phyloP scores from a whole-genome alignment of 2,797 vertebrate genomes.

The Diplodus puntazzo region DNA sequence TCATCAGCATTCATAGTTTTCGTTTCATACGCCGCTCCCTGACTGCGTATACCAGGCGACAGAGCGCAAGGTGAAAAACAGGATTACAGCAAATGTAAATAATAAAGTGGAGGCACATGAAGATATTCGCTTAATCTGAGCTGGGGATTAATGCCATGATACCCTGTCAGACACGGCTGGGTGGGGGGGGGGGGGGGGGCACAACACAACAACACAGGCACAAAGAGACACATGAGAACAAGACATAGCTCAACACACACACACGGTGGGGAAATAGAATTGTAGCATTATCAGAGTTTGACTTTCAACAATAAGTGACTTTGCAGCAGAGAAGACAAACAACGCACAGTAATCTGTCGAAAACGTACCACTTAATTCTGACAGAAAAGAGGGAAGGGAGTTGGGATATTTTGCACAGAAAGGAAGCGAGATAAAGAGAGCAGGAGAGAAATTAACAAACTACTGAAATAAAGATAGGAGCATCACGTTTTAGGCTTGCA shows the following conservation, averaged over 20 bases:
- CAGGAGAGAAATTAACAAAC: conserved; percentile 27
- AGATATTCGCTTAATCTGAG: conserved; percentile 79
- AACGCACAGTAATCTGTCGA: conserved; percentile 46
- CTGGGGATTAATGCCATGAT: conserved; percentile 76
- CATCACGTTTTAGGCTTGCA: not conserved
- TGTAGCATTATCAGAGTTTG: conserved; percentile 52
- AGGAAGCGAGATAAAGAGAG: conserved; percentile 12
- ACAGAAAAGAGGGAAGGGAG: conserved; percentile 10
- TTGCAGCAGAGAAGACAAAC: conserved; percentile 47
- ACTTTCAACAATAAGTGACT: conserved; percentile 71
- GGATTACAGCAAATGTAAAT: conserved; percentile 82
- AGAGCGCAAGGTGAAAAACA: conserved; percentile 74
- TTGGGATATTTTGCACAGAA: not conserved
- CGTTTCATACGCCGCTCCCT: conserved; percentile 55
- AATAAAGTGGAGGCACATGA: conserved; percentile 73
- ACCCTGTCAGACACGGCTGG: conserved; percentile 68
- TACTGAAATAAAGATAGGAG: not conserved
- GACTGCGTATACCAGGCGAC: conserved; percentile 46
- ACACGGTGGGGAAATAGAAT: conserved; percentile 38
- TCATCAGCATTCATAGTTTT: conserved; percentile 69
- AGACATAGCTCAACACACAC: conserved; percentile 20
- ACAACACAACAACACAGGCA: conserved; percentile 43
- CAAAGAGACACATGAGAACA: conserved; percentile 12
- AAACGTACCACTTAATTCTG: conserved; percentile 51
- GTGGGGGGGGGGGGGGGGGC: conserved; percentile 1